Evolutionary conservation across 2,113 vertebrate genomes (phyloP).

Genomic region (Chionomys nivalis): DNA sequence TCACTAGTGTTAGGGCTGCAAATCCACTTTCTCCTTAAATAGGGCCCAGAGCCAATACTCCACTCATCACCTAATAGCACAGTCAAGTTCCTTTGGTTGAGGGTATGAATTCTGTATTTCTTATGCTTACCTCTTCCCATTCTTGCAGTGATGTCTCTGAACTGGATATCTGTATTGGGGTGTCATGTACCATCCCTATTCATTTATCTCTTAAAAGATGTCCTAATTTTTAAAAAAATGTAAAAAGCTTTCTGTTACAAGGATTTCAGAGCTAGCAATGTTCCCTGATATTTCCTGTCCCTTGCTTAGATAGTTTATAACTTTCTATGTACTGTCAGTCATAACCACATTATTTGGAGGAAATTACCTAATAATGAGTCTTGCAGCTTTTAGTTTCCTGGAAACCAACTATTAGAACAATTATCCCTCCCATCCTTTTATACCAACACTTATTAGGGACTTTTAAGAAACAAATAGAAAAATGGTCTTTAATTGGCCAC

Average conservation of each 20-base stretch:
- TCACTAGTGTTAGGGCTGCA: not conserved
- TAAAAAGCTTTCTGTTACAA: slow-evolving; percentile 17
- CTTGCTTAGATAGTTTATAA: not conserved
- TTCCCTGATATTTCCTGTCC: not conserved
- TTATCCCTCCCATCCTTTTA: not conserved
- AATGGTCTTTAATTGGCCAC: slow-evolving; percentile 32
- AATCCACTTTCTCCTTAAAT: not conserved
- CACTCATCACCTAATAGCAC: not conserved
- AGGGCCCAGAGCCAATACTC: not conserved
- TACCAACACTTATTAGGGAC: slow-evolving; percentile 4
- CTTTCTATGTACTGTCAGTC: not conserved
- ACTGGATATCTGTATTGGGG: not conserved
- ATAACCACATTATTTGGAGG: slow-evolving; percentile 53
- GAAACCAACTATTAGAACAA: slow-evolving; percentile 37
- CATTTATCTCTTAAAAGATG: not conserved
- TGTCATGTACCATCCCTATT: not conserved
- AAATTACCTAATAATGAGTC: slow-evolving; percentile 48
- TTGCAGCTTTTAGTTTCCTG: slow-evolving; percentile 6
- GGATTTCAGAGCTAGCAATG: slow-evolving; percentile 24
- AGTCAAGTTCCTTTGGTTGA: not conserved
- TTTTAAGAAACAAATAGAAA: slow-evolving; percentile 29
- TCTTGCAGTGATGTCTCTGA: not conserved
- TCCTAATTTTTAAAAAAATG: not conserved
- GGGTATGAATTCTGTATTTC: not conserved
- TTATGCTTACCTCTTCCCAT: not conserved